Percentiles rank a stretch among this genome's conserved stretches.
Evolutionary conservation across 2,888 invertebrate genomes (phyloP).

Genomic region (Tanypteryx hageni): DNA sequence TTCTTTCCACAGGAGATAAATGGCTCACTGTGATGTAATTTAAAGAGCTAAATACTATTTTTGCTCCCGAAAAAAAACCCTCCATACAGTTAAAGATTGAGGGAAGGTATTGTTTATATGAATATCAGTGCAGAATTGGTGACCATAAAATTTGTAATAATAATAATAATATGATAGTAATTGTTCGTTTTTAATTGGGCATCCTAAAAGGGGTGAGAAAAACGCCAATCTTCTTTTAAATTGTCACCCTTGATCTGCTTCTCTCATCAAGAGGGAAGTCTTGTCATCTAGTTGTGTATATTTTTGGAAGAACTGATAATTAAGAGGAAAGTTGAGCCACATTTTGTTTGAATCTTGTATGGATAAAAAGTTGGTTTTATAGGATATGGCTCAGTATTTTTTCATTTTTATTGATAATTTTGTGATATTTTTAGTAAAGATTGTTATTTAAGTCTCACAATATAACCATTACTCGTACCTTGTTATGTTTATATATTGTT

Average conservation of each 20-base stretch:
- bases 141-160: slow-evolving; percentile 64
- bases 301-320: slow-evolving; percentile 69
- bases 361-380: slow-evolving; percentile 68
- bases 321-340: slow-evolving; percentile 68
- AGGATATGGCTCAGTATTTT: slow-evolving; percentile 76
- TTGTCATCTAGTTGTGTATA: slow-evolving; percentile 68
- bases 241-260: slow-evolving; percentile 59
- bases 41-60: slow-evolving; percentile 64
- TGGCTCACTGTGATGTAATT: slow-evolving; percentile 63
- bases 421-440: slow-evolving; percentile 79
- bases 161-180: slow-evolving; percentile 55
- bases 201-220: slow-evolving; percentile 57
- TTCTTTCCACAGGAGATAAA: slow-evolving; percentile 63
- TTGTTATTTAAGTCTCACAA: slow-evolving; percentile 79
- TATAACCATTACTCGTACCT: slow-evolving; percentile 72
- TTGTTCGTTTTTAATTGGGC: slow-evolving; percentile 56
- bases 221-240: slow-evolving; percentile 66
- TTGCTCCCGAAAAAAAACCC: slow-evolving; percentile 55
- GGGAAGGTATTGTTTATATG: slow-evolving; percentile 61
- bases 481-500: slow-evolving; percentile 72
- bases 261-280: slow-evolving; percentile 37
- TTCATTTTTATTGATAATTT: slow-evolving; percentile 77
- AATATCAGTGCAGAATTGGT: slow-evolving; percentile 61
- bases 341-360: slow-evolving; percentile 67
- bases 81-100: slow-evolving; percentile 64